Evolutionary conservation across 2,113 vertebrate species (phyloP).

Genomic region (Pygoscelis adeliae): DNA sequence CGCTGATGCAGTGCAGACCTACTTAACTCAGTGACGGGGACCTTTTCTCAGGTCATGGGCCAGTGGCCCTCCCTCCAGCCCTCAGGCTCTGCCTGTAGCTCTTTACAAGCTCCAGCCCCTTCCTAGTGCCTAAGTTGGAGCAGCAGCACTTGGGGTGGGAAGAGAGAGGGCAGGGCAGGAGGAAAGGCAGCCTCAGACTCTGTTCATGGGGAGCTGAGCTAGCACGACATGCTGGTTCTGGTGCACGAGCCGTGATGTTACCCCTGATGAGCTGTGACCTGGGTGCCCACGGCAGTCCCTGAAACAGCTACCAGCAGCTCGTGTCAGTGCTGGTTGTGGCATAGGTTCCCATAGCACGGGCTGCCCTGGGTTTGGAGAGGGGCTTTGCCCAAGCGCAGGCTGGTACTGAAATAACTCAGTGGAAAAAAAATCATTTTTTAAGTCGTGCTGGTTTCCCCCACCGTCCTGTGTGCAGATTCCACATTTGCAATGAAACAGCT

Average conservation of each 20-base stretch:
- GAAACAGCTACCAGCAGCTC: background rate
- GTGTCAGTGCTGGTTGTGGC: too few relatives aligned
- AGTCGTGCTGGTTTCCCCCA: background rate
- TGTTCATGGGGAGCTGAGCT: background rate
- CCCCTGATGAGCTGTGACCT: background rate
- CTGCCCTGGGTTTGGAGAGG: background rate
- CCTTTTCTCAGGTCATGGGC: background rate
- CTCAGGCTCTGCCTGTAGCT: background rate
- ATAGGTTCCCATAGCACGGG: accelerated
- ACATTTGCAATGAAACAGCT: background rate
- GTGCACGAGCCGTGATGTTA: background rate
- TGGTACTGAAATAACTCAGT: background rate
- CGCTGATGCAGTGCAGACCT: background rate
- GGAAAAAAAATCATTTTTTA: too few relatives aligned
- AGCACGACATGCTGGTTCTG: accelerated
- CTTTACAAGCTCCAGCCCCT: background rate
- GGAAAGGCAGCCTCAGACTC: background rate
- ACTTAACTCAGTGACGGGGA: background rate
- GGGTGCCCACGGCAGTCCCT: background rate
- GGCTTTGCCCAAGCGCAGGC: background rate
- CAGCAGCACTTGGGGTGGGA: background rate
- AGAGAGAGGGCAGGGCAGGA: background rate
- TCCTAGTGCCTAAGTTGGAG: background rate
- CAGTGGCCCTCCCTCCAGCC: background rate
- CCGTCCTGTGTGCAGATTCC: background rate